Evolutionary conservation across 2,113 vertebrate genomes (phyloP).

Genomic region (Aleadryas rufinucha): DNA sequence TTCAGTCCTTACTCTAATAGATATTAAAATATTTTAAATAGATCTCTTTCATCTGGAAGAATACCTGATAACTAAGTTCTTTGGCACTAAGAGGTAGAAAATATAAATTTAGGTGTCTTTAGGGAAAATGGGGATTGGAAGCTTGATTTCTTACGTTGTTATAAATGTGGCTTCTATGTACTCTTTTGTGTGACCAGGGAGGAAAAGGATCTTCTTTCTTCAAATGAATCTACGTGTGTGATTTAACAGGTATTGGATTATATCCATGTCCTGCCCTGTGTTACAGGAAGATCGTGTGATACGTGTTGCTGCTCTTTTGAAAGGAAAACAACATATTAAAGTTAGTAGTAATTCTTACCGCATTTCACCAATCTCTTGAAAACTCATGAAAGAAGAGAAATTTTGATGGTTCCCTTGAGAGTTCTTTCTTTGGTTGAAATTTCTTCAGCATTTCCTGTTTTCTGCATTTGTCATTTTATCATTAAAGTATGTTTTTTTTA

Average conservation of each 20-base stretch:
- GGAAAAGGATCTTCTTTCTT: neutral
- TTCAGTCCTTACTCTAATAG: neutral
- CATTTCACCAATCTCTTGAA: neutral
- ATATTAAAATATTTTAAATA: neutral
- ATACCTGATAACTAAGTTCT: neutral
- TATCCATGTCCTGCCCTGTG: neutral
- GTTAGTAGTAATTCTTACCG: neutral
- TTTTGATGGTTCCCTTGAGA: neutral
- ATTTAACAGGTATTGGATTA: neutral
- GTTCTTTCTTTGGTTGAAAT: neutral
- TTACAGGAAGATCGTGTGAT: fast-evolving
- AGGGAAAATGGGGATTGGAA: neutral
- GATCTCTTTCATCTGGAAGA: neutral
- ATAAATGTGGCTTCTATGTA: neutral
- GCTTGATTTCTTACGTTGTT: neutral
- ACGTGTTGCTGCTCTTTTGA: neutral
- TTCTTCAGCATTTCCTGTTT: neutral
- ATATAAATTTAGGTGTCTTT: neutral
- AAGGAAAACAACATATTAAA: neutral
- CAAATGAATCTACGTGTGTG: neutral
- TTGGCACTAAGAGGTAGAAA: neutral
- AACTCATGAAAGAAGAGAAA: neutral
- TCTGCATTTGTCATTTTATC: neutral
- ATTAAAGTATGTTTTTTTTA: neutral
- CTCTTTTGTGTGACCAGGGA: neutral